Conservation (phyloP, 2,888 invertebrate genomes). For the Aspidapion aeneum region DNA sequence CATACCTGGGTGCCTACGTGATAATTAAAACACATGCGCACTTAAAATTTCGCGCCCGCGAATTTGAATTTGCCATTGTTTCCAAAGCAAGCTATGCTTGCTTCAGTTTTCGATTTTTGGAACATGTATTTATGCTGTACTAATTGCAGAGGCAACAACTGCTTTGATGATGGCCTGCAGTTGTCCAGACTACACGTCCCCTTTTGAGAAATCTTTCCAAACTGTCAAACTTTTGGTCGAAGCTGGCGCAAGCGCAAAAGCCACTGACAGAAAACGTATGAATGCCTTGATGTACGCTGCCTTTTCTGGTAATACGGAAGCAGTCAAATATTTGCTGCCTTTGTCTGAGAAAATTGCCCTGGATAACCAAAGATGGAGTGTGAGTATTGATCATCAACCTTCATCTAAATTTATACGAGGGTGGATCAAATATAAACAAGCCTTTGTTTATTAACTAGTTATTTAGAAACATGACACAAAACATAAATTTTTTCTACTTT, state of each 20-base stretch:
- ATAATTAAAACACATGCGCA: no score
- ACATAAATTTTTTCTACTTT: no score
- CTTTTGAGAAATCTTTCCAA: constrained; percentile 48
- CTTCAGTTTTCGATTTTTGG: no score
- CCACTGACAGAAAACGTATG: constrained; percentile 56
- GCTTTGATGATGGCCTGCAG: constrained; percentile 63
- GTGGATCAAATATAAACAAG: no score
- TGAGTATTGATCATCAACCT: constrained; percentile 41
- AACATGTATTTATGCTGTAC: no score
- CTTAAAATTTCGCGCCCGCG: no score
- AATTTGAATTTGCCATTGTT: no score
- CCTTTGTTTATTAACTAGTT: no score
- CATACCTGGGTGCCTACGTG: no score
- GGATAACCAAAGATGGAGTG: constrained; percentile 62
- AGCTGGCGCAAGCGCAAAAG: constrained; percentile 53
- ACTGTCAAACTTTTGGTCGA: constrained; percentile 49
- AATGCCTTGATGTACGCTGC: constrained; percentile 64
- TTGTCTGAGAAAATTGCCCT: constrained; percentile 54
- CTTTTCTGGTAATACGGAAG: constrained; percentile 47
- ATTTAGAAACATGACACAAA: no score
- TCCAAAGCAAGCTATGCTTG: no score
- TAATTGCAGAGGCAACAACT: constrained; percentile 56
- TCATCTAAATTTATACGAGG: constrained; percentile 8
- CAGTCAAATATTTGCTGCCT: constrained; percentile 55
- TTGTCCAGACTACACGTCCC: constrained; percentile 47